A percentile compares a stretch with the other conserved stretches of the same genome.
Evolutionary conservation across 1,140 invertebrate genomes (phyloP).

Genomic region (Anoplophora glabripennis): DNA sequence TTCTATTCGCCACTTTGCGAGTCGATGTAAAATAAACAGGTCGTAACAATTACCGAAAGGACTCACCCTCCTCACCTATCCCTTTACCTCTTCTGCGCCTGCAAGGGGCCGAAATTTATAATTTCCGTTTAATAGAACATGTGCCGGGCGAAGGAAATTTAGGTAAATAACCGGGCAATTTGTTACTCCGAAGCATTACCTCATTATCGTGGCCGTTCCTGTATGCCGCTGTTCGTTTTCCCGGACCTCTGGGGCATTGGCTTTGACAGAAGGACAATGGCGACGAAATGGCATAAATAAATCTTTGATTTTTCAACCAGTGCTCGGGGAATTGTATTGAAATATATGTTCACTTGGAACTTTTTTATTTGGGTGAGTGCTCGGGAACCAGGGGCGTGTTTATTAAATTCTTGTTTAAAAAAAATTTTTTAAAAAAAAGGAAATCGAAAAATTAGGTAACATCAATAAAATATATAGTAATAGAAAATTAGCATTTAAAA

Average conservation of each 20-base stretch:
- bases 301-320: slow-evolving; percentile 21
- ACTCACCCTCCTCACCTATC: neutral
- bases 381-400: neutral
- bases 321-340: slow-evolving; percentile 16
- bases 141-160: slow-evolving; percentile 25
- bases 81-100: slow-evolving; percentile 2
- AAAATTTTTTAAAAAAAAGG: too few relatives aligned
- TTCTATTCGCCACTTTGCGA: too few relatives aligned
- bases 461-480: too few relatives aligned
- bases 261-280: slow-evolving; percentile 23
- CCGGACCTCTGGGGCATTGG: slow-evolving; percentile 4
- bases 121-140: slow-evolving; percentile 31
- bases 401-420: neutral
- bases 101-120: slow-evolving; percentile 26
- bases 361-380: neutral
- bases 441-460: too few relatives aligned
- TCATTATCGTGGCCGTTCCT: slow-evolving; percentile 15
- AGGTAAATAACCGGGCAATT: slow-evolving; percentile 30
- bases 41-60: slow-evolving; percentile 9
- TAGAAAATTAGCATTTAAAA: too few relatives aligned
- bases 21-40: neutral
- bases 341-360: slow-evolving; percentile 17
- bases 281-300: slow-evolving; percentile 22
- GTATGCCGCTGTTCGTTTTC: neutral
- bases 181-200: slow-evolving; percentile 18